These are phyloP conservation scores for Notospermus geniculatus DNA, from an alignment of 1,140 invertebrate species.

Conservation along the genomic window DNA sequence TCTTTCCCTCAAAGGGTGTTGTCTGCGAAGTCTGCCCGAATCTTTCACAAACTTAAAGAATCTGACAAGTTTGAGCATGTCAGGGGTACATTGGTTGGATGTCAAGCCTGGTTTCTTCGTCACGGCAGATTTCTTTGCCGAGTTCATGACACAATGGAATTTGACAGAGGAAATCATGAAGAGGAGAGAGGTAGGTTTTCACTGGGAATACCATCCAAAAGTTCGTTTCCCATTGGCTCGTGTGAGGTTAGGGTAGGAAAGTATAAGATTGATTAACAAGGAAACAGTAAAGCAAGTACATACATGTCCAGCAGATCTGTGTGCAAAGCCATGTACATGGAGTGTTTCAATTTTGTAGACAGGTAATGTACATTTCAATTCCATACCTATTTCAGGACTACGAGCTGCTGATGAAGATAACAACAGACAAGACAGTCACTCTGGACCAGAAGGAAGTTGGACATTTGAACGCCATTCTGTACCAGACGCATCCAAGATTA, in stretches of 20 bases:
- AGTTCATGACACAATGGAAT: conserved; percentile 22
- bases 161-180: too few species aligned
- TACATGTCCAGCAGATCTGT: too few species aligned
- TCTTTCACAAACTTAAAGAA: conserved; percentile 35
- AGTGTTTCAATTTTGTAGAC: too few species aligned
- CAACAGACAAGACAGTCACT: conserved; percentile 25
- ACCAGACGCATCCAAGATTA: conserved; percentile 41
- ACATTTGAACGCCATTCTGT: conserved; percentile 43
- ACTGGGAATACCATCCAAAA: too few species aligned
- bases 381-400: conserved; percentile 43
- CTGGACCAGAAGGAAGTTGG: conserved; percentile 40
- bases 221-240: too few species aligned
- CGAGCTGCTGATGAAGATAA: conserved; percentile 38
- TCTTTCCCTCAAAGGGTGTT: conserved; percentile 36
- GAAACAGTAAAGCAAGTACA: too few species aligned
- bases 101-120: conserved; percentile 29
- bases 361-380: too few species aligned
- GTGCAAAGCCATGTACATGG: too few species aligned
- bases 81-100: conserved; percentile 33
- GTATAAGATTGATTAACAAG: too few species aligned
- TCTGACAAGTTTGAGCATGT: conserved; percentile 36
- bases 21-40: conserved; percentile 33
- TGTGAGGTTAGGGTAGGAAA: too few species aligned
- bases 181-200: too few species aligned
- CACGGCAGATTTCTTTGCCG: conserved; percentile 33